Conservation (phyloP, 92 coral and sea anemone species). For the Phenganax subtilis region DNA sequence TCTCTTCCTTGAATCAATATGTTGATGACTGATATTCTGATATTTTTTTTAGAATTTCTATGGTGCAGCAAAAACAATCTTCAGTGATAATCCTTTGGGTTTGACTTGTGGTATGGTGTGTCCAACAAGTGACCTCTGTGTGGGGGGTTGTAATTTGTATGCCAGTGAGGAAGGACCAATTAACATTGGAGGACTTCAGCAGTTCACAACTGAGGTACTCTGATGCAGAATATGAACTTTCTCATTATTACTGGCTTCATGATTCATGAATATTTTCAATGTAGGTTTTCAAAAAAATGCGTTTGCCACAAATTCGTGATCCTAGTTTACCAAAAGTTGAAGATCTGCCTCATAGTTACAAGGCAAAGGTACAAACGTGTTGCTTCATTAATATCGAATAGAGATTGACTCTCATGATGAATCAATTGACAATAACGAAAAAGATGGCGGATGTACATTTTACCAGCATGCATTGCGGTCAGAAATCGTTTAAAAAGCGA, state of each 20-base stretch:
- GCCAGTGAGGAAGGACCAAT: conserved; percentile 99
- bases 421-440: no score
- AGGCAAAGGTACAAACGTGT: conserved; percentile 58
- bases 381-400: no score
- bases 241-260: neutral
- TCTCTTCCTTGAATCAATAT: no score
- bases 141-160: conserved; percentile 95
- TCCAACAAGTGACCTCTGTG: conserved; percentile 98
- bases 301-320: conserved; percentile 80
- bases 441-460: no score
- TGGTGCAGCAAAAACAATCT: conserved; percentile 95
- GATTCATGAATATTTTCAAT: neutral
- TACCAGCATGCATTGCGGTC: no score
- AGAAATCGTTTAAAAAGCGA: no score
- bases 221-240: neutral
- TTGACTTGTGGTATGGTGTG: conserved; percentile 98
- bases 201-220: conserved; percentile 92
- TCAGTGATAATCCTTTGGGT: conserved; percentile 97
- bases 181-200: conserved; percentile 96
- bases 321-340: conserved; percentile 70
- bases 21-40: neutral
- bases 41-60: conserved; percentile 67
- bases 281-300: conserved; percentile 85
- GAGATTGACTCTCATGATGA: no score
- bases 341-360: conserved; percentile 78